These are phyloP conservation scores for Dascillus cervinus DNA, from an alignment of 2,888 invertebrate genomes.

Conservation along the genomic window DNA sequence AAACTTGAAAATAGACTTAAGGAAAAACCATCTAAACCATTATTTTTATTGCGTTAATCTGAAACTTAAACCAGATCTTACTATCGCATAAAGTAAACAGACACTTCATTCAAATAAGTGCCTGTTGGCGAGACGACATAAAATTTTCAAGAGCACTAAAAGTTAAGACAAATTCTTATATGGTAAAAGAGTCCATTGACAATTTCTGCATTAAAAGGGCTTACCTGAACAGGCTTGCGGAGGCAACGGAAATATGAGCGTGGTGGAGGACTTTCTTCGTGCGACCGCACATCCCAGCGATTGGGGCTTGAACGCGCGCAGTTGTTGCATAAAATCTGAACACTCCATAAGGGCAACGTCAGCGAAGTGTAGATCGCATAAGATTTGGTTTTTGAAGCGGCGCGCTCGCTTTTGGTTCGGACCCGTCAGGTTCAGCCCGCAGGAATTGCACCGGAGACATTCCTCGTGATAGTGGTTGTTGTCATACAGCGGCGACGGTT, in stretches of 20 bases:
- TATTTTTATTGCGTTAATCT: too few species aligned
- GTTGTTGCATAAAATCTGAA: constrained; percentile 95
- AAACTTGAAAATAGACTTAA: too few species aligned
- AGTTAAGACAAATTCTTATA: too few species aligned
- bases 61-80: too few species aligned
- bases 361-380: constrained; percentile 93
- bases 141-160: too few species aligned
- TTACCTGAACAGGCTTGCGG: constrained; percentile 91
- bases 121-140: too few species aligned
- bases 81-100: too few species aligned
- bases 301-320: constrained; percentile 92
- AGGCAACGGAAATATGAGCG: constrained; percentile 87
- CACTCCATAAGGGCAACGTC: constrained; percentile 97
- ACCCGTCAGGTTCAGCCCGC: constrained; percentile 87
- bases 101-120: too few species aligned
- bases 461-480: constrained; percentile 97
- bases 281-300: constrained; percentile 92
- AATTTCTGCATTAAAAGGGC: too few species aligned
- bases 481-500: constrained; percentile 86
- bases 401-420: constrained; percentile 63
- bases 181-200: too few species aligned
- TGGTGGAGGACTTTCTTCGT: constrained; percentile 86
- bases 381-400: constrained; percentile 80
- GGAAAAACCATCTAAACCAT: too few species aligned
- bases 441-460: constrained; percentile 94